Evolutionary conservation across 53 echinoderm and acorn worm genomes (phyloP).

Genomic region (Holothuria scabra): DNA sequence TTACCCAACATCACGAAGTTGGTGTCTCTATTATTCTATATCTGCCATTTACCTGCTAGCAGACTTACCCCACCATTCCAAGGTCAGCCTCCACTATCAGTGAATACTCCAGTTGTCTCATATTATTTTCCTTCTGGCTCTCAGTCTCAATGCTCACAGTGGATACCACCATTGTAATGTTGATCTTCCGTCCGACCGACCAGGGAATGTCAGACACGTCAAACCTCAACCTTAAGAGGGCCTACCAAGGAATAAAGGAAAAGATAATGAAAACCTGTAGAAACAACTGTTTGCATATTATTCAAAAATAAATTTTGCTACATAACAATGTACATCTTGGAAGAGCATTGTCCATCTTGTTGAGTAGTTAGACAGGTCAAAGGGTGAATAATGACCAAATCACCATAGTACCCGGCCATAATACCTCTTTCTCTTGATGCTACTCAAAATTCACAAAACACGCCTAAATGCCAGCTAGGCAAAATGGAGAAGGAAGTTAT

Average conservation of each 20-base stretch:
- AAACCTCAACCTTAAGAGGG: slow-evolving; percentile 66
- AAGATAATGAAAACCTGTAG: no score
- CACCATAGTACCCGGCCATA: no score
- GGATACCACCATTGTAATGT: slow-evolving; percentile 50
- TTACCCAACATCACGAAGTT: slow-evolving; percentile 46
- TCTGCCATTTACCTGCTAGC: neutral
- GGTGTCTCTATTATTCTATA: slow-evolving; percentile 58
- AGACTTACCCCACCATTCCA: slow-evolving; percentile 71
- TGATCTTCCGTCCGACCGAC: slow-evolving; percentile 30
- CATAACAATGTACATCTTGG: no score
- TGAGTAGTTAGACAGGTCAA: no score
- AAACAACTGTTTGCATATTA: no score
- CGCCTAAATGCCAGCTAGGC: no score
- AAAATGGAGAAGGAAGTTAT: no score
- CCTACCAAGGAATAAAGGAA: slow-evolving; percentile 30
- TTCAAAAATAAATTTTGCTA: no score
- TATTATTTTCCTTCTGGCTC: slow-evolving; percentile 47
- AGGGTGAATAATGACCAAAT: no score
- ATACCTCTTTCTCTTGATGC: no score
- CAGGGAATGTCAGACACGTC: slow-evolving; percentile 69
- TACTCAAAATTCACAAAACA: no score
- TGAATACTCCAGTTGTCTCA: slow-evolving; percentile 1
- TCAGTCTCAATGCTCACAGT: slow-evolving; percentile 59
- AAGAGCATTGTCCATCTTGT: no score
- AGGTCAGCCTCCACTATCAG: slow-evolving; percentile 72